A percentile compares a stretch with the other conserved stretches of the same genome.
phyloP scores from a whole-genome alignment of 2,888 invertebrate species.

The Melieria picta region DNA sequence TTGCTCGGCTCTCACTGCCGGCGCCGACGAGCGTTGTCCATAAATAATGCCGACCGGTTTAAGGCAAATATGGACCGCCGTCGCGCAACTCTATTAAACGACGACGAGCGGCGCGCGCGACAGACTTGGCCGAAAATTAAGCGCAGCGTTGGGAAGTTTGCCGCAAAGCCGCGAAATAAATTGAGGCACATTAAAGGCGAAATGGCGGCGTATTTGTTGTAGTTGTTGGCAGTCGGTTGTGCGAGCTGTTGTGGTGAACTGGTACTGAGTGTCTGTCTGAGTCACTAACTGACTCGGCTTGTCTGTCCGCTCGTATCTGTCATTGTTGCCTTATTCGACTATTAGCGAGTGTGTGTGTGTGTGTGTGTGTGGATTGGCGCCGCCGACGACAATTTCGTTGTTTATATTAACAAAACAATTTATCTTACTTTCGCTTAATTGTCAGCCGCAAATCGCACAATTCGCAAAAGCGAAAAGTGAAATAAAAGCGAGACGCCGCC shows the following conservation, averaged over 20 bases:
- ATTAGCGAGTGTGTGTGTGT: too few species aligned
- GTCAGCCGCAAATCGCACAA: slow-evolving; percentile 53
- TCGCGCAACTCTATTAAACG: slow-evolving; percentile 24
- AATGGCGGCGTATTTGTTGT: slow-evolving; percentile 22
- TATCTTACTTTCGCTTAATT: slow-evolving; percentile 60
- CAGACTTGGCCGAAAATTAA: too few species aligned
- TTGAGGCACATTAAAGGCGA: slow-evolving; percentile 27
- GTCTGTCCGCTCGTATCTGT: too few species aligned
- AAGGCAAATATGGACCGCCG: slow-evolving; percentile 31
- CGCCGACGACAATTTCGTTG: slow-evolving; percentile 6
- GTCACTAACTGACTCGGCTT: too few species aligned
- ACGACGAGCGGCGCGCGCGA: too few species aligned
- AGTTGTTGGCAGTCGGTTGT: neutral
- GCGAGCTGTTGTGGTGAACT: too few species aligned
- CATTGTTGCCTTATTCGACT: too few species aligned
- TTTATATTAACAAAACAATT: slow-evolving; percentile 45
- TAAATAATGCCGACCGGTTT: slow-evolving; percentile 30
- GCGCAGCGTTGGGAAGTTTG: too few species aligned
- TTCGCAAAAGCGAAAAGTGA: neutral
- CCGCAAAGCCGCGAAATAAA: slow-evolving; percentile 17
- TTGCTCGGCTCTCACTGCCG: too few species aligned
- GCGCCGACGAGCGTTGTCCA: neutral
- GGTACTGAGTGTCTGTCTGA: too few species aligned
- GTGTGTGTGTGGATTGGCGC: too few species aligned
- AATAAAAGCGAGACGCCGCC: too few species aligned